A percentile compares a stretch with the other conserved stretches of the same genome.
Conservation (phyloP, 2,113 vertebrate genomes). For the Dinomys branickii region DNA sequence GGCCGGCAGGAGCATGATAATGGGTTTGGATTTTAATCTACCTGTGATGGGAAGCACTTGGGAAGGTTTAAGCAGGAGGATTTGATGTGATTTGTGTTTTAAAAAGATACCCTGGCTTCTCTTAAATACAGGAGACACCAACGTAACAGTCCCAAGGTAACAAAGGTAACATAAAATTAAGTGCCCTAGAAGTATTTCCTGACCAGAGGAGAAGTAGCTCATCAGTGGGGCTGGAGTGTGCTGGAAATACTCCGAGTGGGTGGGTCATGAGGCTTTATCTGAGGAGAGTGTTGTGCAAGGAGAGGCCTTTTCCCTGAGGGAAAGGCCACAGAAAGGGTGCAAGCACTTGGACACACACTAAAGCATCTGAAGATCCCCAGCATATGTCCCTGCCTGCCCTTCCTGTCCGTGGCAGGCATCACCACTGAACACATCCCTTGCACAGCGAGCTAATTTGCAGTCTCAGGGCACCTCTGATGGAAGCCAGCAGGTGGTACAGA, state of each 20-base stretch:
- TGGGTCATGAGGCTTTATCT: not conserved
- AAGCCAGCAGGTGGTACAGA: not conserved
- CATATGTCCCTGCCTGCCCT: not conserved
- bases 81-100: constrained; percentile 42
- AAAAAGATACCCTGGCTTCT: not conserved
- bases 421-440: not conserved
- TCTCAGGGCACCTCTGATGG: not conserved
- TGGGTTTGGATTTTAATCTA: constrained; percentile 1
- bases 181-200: not conserved
- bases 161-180: not conserved
- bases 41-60: not conserved
- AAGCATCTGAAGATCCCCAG: not conserved
- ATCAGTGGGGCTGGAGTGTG: not conserved
- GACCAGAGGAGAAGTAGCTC: not conserved
- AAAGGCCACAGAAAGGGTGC: not conserved
- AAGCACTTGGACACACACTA: accelerated
- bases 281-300: too few relatives aligned
- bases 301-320: not conserved
- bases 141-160: not conserved
- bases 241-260: not conserved
- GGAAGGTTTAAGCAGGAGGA: not conserved
- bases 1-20: not conserved
- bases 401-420: accelerated
- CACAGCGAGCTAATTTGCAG: not conserved
- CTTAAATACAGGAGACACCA: constrained; percentile 35